A percentile compares a stretch with the other conserved stretches of the same genome.
Conservation (phyloP, 2,888 invertebrate species). For the Subacronicta megacephala region DNA sequence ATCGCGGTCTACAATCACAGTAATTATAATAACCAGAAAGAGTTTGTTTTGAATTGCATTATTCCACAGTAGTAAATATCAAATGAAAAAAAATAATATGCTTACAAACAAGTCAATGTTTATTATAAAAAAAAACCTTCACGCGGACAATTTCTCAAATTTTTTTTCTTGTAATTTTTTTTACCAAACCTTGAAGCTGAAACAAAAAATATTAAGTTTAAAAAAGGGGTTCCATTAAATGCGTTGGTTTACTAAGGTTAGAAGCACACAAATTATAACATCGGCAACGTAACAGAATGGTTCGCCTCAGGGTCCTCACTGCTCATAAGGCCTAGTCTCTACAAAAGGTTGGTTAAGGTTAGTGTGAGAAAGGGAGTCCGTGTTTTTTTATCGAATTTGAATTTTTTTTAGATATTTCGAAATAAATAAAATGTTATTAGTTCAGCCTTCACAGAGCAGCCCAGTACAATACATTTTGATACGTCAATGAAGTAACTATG, state of each 20-base stretch:
- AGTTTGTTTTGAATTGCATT: no score
- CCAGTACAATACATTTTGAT: no score
- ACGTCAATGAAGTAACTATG: background rate
- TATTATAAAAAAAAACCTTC: conserved; percentile 5
- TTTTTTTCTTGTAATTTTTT: background rate
- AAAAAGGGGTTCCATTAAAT: background rate
- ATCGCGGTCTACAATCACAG: no score
- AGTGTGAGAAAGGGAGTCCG: no score
- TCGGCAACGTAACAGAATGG: background rate
- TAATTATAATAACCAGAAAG: no score
- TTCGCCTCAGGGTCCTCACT: background rate
- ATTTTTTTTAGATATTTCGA: no score
- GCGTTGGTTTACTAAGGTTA: background rate
- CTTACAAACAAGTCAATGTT: conserved; percentile 2
- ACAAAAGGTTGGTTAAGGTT: background rate
- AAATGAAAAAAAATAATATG: background rate
- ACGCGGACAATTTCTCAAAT: conserved; percentile 2
- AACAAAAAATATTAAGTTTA: background rate
- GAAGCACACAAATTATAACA: background rate
- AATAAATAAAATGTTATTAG: no score
- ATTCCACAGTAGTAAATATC: no score
- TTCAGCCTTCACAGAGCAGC: no score
- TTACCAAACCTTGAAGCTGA: conserved; percentile 11
- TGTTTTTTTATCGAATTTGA: no score
- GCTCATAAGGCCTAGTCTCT: background rate